Conservation (phyloP, 2,797 vertebrate genomes). For the Anguilla pacifica region DNA sequence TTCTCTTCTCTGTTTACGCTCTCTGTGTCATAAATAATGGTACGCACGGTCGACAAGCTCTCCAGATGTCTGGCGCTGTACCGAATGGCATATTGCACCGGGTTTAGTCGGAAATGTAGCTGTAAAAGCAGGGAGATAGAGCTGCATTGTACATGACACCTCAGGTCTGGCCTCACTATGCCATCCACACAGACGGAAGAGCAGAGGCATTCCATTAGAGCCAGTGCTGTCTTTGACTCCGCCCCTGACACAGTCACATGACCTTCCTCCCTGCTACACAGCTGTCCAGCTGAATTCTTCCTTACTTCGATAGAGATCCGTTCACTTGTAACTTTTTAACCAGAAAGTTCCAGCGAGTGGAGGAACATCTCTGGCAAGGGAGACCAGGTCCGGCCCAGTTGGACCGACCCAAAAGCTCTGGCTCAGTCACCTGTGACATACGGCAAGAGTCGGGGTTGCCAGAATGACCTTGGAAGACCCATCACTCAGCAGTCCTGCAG, state of each 20-base stretch:
- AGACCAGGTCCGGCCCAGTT: neutral
- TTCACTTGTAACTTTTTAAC: neutral
- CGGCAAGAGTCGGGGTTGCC: neutral
- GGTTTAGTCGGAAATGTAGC: neutral
- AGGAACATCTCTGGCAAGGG: neutral
- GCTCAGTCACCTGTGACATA: neutral
- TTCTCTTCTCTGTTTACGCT: neutral
- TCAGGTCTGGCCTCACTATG: neutral
- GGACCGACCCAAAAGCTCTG: neutral
- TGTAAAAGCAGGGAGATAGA: neutral
- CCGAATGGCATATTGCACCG: neutral
- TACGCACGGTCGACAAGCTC: constrained; percentile 1
- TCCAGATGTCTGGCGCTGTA: constrained; percentile 7
- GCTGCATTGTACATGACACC: neutral
- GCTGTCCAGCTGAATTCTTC: neutral
- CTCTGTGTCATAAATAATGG: neutral
- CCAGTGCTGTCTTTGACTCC: neutral
- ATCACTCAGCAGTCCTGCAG: neutral
- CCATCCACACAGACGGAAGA: neutral
- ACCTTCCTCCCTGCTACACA: neutral
- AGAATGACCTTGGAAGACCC: neutral
- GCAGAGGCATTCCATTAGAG: neutral
- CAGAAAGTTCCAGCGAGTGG: neutral
- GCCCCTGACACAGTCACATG: neutral
- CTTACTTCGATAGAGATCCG: neutral